These are phyloP conservation scores for Paratilapia polleni DNA, from an alignment of 2,113 vertebrate species.

Conservation along the genomic window DNA sequence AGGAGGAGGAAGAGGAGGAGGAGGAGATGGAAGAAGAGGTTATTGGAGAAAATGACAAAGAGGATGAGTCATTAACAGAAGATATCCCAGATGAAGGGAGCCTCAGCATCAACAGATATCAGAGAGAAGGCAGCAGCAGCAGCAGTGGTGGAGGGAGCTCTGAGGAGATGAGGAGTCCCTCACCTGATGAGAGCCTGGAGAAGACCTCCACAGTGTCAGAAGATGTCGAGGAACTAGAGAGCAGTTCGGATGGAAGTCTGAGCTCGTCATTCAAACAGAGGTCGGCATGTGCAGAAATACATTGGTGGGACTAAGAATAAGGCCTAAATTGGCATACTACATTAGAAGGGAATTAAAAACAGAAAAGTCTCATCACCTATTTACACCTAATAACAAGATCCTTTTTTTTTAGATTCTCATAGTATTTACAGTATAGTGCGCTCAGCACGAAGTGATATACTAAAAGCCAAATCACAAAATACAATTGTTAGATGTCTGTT, in stretches of 20 bases:
- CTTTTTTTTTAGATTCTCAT: no score
- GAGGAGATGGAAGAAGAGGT: constrained; percentile 39
- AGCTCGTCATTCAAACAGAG: constrained; percentile 75
- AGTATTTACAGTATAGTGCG: no score
- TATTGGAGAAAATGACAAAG: constrained; percentile 39
- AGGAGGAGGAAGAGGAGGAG: constrained; percentile 39
- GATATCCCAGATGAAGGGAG: constrained; percentile 49
- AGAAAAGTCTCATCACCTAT: not conserved
- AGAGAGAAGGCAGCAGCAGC: constrained; percentile 31
- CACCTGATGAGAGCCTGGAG: constrained; percentile 66
- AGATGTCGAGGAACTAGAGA: constrained; percentile 78
- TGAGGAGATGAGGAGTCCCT: constrained; percentile 66
- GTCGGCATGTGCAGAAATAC: constrained; percentile 55
- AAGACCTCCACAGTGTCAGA: constrained; percentile 70
- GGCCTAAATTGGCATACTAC: not conserved
- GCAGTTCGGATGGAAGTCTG: constrained; percentile 74
- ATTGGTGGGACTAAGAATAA: no score
- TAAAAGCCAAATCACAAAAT: no score
- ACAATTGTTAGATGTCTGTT: no score
- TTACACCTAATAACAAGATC: no score
- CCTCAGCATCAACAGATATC: constrained; percentile 25
- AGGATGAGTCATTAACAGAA: constrained; percentile 52
- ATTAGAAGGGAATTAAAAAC: not conserved
- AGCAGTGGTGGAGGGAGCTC: constrained; percentile 59
- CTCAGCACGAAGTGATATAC: no score